Conservation (phyloP, 2,888 invertebrate genomes). For the Pilophorus perplexus region DNA sequence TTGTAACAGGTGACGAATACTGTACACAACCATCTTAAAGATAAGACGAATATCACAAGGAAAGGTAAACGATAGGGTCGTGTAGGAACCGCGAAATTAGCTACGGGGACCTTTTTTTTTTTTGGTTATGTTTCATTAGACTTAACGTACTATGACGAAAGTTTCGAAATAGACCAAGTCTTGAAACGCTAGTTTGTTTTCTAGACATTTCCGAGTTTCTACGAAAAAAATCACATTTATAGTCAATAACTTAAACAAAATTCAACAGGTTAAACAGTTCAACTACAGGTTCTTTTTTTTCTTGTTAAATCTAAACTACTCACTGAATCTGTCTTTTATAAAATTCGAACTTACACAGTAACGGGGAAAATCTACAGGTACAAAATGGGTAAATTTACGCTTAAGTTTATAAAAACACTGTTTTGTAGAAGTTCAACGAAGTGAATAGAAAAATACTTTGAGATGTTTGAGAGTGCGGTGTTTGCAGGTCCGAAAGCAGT, state of each 20-base stretch:
- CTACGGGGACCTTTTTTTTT: no score
- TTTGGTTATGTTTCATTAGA: no score
- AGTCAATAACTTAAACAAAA: slow-evolving; percentile 17
- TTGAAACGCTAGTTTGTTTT: no score
- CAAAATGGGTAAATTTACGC: slow-evolving; percentile 22
- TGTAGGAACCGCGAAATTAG: slow-evolving; percentile 24
- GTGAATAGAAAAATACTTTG: slow-evolving; percentile 22
- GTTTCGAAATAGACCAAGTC: no score
- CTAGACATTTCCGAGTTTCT: no score
- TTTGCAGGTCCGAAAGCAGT: no score
- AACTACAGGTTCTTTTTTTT: no score
- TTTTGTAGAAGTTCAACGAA: not conserved
- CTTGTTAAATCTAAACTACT: no score
- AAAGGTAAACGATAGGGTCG: slow-evolving; percentile 5
- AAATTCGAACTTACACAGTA: slow-evolving; percentile 5
- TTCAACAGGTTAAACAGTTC: no score
- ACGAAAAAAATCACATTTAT: slow-evolving; percentile 8
- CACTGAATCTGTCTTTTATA: slow-evolving; percentile 30
- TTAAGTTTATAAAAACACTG: not conserved
- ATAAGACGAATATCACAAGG: slow-evolving; percentile 22
- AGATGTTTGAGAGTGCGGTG: not conserved
- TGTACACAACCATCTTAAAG: slow-evolving; percentile 17
- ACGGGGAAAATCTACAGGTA: slow-evolving; percentile 16
- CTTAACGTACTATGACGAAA: not conserved
- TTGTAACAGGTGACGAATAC: slow-evolving; percentile 12